phyloP scores from a whole-genome alignment of 2,113 vertebrate genomes.

The Irena cyanogastra region DNA sequence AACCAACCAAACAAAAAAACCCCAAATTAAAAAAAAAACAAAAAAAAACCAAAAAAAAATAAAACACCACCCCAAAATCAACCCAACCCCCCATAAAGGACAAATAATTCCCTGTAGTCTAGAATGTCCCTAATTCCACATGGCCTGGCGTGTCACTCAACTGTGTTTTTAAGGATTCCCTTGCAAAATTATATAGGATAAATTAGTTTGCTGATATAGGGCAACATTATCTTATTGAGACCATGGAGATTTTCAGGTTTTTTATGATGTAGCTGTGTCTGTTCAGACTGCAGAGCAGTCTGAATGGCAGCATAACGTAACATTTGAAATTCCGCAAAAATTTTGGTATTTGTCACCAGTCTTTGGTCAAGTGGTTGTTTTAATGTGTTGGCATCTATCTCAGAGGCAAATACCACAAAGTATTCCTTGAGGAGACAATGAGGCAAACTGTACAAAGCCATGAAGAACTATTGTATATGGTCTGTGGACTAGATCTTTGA shows the following conservation, averaged over 20 bases:
- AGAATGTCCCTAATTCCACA: fast-evolving
- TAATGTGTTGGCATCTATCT: too few relatives aligned
- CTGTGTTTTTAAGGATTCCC: not conserved
- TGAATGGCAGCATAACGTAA: not conserved
- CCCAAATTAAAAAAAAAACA: too few relatives aligned
- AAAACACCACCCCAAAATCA: too few relatives aligned
- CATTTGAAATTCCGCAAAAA: not conserved
- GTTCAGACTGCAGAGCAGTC: not conserved
- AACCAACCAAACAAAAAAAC: not conserved
- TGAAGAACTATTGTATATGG: not conserved
- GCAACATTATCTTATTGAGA: not conserved
- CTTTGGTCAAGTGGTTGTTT: not conserved
- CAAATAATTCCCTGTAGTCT: not conserved
- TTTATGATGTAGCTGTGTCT: not conserved
- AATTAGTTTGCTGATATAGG: not conserved
- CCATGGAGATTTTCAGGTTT: fast-evolving
- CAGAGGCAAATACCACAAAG: not conserved
- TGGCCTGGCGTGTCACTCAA: fast-evolving
- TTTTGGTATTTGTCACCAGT: not conserved
- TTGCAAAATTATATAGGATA: not conserved
- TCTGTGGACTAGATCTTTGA: not conserved
- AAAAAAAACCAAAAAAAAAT: not conserved
- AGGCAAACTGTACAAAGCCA: not conserved
- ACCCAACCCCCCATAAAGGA: fast-evolving
- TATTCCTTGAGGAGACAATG: not conserved